Conservation (phyloP, 2,888 invertebrate species). For the Cyaniris semiargus region DNA sequence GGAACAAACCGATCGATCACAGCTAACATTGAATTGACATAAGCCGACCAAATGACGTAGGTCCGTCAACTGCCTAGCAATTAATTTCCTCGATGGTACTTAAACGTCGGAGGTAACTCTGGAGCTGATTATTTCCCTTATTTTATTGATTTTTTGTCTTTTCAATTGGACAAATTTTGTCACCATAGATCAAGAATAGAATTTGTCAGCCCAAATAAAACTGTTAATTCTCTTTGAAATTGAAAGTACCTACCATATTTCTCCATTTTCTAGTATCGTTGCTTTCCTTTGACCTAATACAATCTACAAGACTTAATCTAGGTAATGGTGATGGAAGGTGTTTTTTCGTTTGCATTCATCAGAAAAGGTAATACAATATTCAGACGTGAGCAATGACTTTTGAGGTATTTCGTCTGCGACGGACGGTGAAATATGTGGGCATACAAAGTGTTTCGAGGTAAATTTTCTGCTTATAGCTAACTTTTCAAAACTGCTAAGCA, state of each 20-base stretch:
- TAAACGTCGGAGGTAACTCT: no score
- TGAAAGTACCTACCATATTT: neutral
- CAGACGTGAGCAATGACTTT: neutral
- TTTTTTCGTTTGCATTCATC: neutral
- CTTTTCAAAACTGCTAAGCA: no score
- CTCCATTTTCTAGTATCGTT: neutral
- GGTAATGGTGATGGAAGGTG: constrained; percentile 7
- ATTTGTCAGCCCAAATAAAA: neutral
- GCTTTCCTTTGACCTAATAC: neutral
- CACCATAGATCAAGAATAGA: no score
- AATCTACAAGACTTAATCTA: neutral
- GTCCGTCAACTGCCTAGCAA: no score
- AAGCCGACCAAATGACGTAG: no score
- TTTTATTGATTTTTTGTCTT: no score
- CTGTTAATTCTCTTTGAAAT: neutral
- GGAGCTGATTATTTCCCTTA: no score
- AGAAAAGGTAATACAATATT: constrained; percentile 3
- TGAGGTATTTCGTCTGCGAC: neutral
- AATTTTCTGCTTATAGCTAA: no score
- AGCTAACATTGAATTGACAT: no score
- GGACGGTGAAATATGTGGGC: neutral
- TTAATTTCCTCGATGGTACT: no score
- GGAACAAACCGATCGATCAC: no score
- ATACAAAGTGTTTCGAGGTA: neutral
- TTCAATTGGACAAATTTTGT: no score